Base-by-base conservation (phyloP, 2,888 invertebrate species). In the Synanthedon vespiformis region DNA sequence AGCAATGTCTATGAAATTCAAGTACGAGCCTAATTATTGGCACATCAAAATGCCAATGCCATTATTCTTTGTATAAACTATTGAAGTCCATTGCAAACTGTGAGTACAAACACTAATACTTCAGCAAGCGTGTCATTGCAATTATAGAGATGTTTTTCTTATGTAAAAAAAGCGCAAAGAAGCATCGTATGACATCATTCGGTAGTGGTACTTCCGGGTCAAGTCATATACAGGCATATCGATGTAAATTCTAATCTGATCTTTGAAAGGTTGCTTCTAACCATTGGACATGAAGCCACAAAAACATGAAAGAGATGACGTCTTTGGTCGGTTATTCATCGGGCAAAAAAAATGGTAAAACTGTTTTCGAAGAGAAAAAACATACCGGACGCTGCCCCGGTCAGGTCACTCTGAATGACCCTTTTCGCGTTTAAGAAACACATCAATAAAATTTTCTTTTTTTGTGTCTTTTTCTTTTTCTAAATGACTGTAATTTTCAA, bases 11-110 rank as follows among this genome's bases (percentile, higher is more conserved):
- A 8, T 34, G 27, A 34, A 8, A 34, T 61, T 64, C 67, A 70
- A 74, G 71, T 70, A 69, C 68, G 61, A 68, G 68, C 63, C 69
- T 68, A 62, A 63, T 34, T 34, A 34, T 34, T 34, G 34, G 34
- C 34, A 34, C 34, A 34, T 34, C 34, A 34, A 34, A 34, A 34
- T 34, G 34, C 34, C 34, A 34, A 34, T 34, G 34, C 34, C 34
- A 34, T 34, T 34, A 34, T 34, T 34, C 34, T 34, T 34, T 34
- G 34, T 34, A 34, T 34, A 34, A 34, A 34, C 34, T 1, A 34
- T 34, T 34, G 34, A 34, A 34, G 34, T 34, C 34, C 34, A 34
- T 34, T 34, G 34, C 34, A 34, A 34, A 34, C 34, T 34, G 34
- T 34, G 34, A 34, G 10, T 10, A 10, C 34, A 34, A 34, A 34